Percentiles rank a stretch among this genome's conserved stretches.
Conservation (phyloP, 2,888 invertebrate genomes). For the Leucophora obtusa region DNA sequence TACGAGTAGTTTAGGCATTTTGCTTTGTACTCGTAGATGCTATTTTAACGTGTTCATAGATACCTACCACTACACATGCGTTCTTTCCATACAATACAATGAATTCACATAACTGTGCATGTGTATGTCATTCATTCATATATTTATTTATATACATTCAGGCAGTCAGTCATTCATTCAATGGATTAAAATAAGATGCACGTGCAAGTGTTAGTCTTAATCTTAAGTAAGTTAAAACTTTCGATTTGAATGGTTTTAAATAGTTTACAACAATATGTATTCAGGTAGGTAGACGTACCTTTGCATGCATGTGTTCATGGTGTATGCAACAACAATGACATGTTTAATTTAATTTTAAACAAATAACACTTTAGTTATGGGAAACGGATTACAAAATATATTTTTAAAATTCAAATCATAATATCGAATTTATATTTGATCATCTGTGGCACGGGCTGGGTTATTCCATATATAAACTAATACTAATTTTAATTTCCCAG, state of each 20-base stretch:
- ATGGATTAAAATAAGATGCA: conserved; percentile 11
- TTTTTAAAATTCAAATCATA: conserved; percentile 17
- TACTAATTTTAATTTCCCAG: too few species aligned
- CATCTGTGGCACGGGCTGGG: neutral
- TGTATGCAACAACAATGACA: conserved; percentile 18
- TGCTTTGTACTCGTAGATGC: neutral
- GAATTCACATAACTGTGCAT: neutral
- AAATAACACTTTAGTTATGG: conserved; percentile 33
- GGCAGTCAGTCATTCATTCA: neutral
- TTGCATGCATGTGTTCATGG: neutral
- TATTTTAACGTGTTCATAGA: neutral
- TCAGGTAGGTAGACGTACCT: neutral
- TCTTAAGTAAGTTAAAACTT: conserved; percentile 27
- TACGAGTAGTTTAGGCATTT: conserved; percentile 33
- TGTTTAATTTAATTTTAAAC: conserved; percentile 37
- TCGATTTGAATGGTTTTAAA: neutral
- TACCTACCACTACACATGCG: neutral
- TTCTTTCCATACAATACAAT: neutral
- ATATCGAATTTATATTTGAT: neutral
- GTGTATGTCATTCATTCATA: conserved; percentile 2
- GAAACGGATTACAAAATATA: conserved; percentile 29
- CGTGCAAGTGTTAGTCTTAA: conserved; percentile 17
- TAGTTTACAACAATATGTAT: too few species aligned
- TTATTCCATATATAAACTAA: too few species aligned
- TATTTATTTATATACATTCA: neutral